Evolutionary conservation across 2,797 vertebrate species (phyloP), one percentile per base, ranked within the genome.

Genomic region (Hipposideros larvatus): DNA sequence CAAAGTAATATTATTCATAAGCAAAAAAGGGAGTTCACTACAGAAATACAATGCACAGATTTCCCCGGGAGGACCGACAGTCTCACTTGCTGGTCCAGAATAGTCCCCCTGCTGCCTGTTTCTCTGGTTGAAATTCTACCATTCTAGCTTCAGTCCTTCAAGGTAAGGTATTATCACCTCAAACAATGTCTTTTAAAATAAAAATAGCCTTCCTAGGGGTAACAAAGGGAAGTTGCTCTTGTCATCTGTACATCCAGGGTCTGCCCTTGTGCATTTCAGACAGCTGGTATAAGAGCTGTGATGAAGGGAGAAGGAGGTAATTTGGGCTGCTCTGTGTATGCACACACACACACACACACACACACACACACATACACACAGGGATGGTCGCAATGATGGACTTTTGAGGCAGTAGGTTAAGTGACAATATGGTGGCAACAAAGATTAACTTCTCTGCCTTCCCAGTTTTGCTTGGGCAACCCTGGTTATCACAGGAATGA

Each of bases 121-220:
- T 82, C 31, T 73, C 73, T 91, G 19, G 7, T 26, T 86, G 43
- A 85, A 95, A 82, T 84, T 53, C 46, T 1, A 68, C 13, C 8
- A 63, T 55, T 79, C 24, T 46, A 51, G 18, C 37, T 74, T 74
- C 53, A 71, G 34, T 68, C 31, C n/a, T 77, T 66, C 51, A 87
- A 74, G 18, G 41, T 15, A 59, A 61, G 21, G 5, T 46, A 4
- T 10, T 14, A 83, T 65, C 28, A 18, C 2, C 34, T 93, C 46
- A 82, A 41, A 37, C 1, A 53, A 59, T 11, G 7, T 37, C 28
- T 84, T 89, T 77, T 66, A 53, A 96, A 90, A 68, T 51, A 82
- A 73, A 89, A 80, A 8, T 14, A 46, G 7, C 18, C n/a, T 51
- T 5, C 2, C 11, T 34, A 5, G 5, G 37, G 28, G 28, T 59